These are phyloP conservation scores for Pygocentrus nattereri DNA, from an alignment of 2,797 vertebrate species.

Conservation along the genomic window DNA sequence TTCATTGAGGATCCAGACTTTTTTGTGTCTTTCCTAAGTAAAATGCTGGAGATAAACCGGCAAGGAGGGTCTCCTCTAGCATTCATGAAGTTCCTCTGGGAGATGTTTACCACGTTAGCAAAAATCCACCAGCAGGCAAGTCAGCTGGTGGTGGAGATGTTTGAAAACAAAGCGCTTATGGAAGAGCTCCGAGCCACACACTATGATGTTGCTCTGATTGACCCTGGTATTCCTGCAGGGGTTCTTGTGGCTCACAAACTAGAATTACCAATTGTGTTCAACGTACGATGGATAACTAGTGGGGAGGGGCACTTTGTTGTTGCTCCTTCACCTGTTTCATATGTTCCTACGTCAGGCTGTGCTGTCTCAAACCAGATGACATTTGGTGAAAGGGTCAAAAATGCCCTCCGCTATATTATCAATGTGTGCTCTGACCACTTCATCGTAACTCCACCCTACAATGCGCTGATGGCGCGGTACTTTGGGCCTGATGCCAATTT, in stretches of 20 bases:
- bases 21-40: constrained; percentile 63
- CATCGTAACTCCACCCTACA: constrained; percentile 66
- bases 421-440: constrained; percentile 65
- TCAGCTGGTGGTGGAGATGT: constrained; percentile 69
- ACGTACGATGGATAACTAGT: constrained; percentile 73
- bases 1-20: constrained; percentile 71
- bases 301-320: constrained; percentile 74
- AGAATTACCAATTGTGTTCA: constrained; percentile 73
- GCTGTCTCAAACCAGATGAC: constrained; percentile 66
- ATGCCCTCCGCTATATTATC: constrained; percentile 63
- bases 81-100: constrained; percentile 66
- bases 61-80: constrained; percentile 22
- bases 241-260: constrained; percentile 77
- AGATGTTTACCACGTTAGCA: constrained; percentile 61
- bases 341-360: constrained; percentile 69
- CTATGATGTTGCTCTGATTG: constrained; percentile 74
- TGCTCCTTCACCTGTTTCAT: constrained; percentile 76
- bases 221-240: constrained; percentile 72
- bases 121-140: constrained; percentile 68
- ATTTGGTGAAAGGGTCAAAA: constrained; percentile 70
- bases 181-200: constrained; percentile 63
- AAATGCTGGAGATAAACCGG: constrained; percentile 69
- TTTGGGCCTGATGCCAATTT: constrained; percentile 73
- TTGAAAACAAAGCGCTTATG: constrained; percentile 73
- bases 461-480: constrained; percentile 66